Evolutionary conservation across 2,113 vertebrate species (phyloP).

Genomic region (Vanacampus margaritifer): DNA sequence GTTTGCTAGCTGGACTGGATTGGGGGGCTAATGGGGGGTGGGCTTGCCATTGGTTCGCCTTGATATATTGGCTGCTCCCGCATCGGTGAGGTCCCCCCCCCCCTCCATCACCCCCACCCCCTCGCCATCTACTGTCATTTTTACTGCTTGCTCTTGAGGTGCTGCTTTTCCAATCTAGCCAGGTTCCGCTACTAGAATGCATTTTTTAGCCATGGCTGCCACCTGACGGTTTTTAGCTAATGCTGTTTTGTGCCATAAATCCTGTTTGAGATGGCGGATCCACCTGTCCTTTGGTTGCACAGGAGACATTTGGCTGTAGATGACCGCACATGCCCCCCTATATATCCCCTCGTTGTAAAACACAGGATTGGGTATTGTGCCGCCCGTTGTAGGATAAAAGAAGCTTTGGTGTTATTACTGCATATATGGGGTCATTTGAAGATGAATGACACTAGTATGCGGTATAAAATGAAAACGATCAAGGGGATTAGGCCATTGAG

Average conservation of each 20-base stretch:
- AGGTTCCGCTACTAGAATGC: constrained; percentile 63
- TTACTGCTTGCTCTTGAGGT: constrained; percentile 67
- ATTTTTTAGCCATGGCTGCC: constrained; percentile 58
- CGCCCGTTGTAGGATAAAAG: constrained; percentile 51
- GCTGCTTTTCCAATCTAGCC: constrained; percentile 76
- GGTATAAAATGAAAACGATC: constrained; percentile 34
- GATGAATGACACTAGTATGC: constrained; percentile 54
- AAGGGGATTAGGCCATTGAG: constrained; percentile 24
- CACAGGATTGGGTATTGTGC: constrained; percentile 58
- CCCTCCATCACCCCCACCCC: constrained; percentile 7
- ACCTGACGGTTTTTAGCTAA: constrained; percentile 73
- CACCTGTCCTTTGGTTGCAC: constrained; percentile 64
- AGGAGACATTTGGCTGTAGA: constrained; percentile 70
- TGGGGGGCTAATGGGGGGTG: constrained; percentile 49
- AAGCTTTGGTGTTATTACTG: constrained; percentile 51
- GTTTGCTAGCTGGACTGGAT: constrained; percentile 5
- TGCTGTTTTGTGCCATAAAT: constrained; percentile 75
- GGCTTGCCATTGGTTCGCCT: constrained; percentile 77
- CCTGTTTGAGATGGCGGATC: constrained; percentile 71
- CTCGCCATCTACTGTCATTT: constrained; percentile 55
- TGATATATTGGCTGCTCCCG: constrained; percentile 89
- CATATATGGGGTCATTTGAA: constrained; percentile 59
- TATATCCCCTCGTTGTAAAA: constrained; percentile 72
- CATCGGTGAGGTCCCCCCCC: constrained; percentile 57
- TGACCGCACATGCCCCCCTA: constrained; percentile 72